phyloP scores from a whole-genome alignment of 1,140 invertebrate species.

The Rhagoletis pomonella region DNA sequence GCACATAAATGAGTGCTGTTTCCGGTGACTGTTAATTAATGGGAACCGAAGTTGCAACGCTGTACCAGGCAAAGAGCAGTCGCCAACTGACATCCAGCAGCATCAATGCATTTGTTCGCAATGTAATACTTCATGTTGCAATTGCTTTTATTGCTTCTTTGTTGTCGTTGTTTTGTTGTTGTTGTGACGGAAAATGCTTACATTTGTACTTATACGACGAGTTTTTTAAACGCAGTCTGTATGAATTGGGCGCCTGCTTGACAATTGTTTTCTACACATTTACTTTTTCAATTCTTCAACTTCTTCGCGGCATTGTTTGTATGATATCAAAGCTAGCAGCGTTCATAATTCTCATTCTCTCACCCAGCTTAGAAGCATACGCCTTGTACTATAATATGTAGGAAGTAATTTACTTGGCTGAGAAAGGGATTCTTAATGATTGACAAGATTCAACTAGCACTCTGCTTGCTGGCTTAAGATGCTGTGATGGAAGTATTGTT shows the following conservation, averaged over 20 bases:
- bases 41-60: conserved; percentile 6
- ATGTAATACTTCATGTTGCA: conserved; percentile 36
- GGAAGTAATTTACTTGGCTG: conserved; percentile 22
- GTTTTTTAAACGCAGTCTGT: neutral
- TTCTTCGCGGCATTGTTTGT: conserved; percentile 5
- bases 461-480: neutral
- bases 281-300: conserved; percentile 23
- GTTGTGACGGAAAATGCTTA: conserved; percentile 6
- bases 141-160: conserved; percentile 16
- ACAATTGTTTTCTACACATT: neutral
- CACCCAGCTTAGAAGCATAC: conserved; percentile 1
- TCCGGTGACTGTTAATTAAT: conserved; percentile 46
- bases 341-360: conserved; percentile 11
- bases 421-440: neutral
- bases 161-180: conserved; percentile 20
- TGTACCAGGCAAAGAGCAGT: neutral
- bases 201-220: neutral
- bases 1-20: conserved; percentile 35
- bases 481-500: neutral
- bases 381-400: neutral
- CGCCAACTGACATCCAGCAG: neutral
- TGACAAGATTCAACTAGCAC: neutral
- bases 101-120: conserved; percentile 9
- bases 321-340: neutral
- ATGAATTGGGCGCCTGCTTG: neutral